These are phyloP conservation scores for Hylyphantes graminicola DNA, from an alignment of 1,140 invertebrate genomes.

Conservation along the genomic window DNA sequence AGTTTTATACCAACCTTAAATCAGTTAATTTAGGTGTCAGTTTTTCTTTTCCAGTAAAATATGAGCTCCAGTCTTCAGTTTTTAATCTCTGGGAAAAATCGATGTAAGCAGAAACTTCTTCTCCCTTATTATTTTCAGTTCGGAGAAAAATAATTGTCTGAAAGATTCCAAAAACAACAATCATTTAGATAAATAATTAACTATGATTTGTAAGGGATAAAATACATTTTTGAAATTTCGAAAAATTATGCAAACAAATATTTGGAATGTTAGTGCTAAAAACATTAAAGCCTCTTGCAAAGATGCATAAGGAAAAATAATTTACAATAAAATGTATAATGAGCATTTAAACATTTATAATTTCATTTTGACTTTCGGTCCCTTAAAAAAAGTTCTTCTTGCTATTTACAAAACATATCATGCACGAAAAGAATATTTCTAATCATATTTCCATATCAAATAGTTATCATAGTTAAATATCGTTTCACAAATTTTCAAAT, in stretches of 20 bases:
- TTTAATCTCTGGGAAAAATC: conserved; percentile 79
- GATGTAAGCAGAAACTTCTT: conserved; percentile 82
- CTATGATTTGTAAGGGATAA: background rate
- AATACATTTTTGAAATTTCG: background rate
- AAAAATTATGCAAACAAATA: background rate
- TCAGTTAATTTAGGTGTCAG: conserved; percentile 75
- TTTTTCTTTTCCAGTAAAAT: conserved; percentile 75
- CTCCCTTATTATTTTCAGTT: conserved; percentile 73
- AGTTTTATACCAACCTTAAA: conserved; percentile 72
- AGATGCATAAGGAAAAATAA: no score
- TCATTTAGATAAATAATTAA: background rate
- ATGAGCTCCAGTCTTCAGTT: conserved; percentile 78
- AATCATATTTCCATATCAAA: no score
- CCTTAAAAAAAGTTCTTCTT: no score
- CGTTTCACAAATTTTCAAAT: no score
- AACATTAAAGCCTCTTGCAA: no score
- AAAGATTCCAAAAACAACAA: background rate
- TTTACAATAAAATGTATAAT: no score
- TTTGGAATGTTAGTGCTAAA: no score
- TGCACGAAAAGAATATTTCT: no score
- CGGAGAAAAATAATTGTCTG: conserved; percentile 79
- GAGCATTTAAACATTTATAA: no score
- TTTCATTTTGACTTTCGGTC: no score
- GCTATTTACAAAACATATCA: no score
- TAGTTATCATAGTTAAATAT: no score